Evolutionary conservation across 2,888 invertebrate species (phyloP), one percentile per base, ranked within the genome.

Genomic region (Linnaemya vulpina): DNA sequence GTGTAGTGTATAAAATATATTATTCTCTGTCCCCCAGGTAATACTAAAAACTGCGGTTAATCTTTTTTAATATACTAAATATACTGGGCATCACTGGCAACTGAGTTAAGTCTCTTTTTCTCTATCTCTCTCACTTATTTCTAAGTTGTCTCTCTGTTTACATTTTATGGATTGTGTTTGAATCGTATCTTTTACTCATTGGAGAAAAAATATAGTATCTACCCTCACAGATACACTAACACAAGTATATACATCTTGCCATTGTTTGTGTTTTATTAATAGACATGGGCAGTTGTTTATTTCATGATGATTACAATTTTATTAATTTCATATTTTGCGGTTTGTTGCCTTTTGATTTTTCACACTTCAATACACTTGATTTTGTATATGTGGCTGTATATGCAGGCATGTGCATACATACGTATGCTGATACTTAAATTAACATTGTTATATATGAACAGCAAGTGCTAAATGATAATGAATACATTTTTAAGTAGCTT

Each of bases 321-420:
- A 77, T 78, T 81, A 81, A 81, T 81, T 74, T 77, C n/a, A 77
- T 74, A 84, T 84, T 84, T 81, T 78, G 82, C 60, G 85, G 82
- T 85, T 85, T 82, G 82, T 68, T 85, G 82, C 74, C 70, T 85
- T 55, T 81, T 74, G 74, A 78, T 74, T 82, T 40, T 82, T 85
- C 17, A 71, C 85, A 78, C 85, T 75, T 74, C 38, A 78, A 78
- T 70, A 49, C 70, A 60, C 58, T 53, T 60, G 43, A 65, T 62
- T 79, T 71, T 65, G 55, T 58, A 63, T 40, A 30, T 51, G 1
- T 13, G 3, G 22, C 51, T 10, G 22, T 30, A 30, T 30, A 5
- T 30, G 30, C 30, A 30, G 5, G 30, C 5, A n/a, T 30, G 5
- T 30, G 30, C 5, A 30, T 30, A 30, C 30, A 30, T 5, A 63